Percentiles rank a stretch among this genome's conserved stretches.
These are phyloP conservation scores for Spodoptera exigua DNA, from an alignment of 2,888 invertebrate genomes.

Conservation along the genomic window DNA sequence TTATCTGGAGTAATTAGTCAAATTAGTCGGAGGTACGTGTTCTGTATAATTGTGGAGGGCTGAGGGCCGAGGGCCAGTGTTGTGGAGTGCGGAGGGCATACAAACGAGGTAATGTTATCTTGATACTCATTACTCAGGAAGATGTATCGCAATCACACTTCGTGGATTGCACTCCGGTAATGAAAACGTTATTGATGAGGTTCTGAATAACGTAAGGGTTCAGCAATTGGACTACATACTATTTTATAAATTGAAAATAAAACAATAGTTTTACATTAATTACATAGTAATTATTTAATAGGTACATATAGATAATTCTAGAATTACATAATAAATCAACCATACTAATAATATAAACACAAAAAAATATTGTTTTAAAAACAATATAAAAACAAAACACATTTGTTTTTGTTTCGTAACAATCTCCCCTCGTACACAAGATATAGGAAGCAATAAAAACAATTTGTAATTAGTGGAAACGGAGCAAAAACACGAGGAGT, in stretches of 20 bases:
- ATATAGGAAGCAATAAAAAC: constrained; percentile 19
- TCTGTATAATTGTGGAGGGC: constrained; percentile 48
- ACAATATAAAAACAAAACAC: not conserved
- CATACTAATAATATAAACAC: too few species aligned
- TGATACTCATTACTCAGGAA: constrained; percentile 29
- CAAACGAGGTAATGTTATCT: constrained; percentile 44
- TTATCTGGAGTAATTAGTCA: constrained; percentile 80
- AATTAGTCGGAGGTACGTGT: constrained; percentile 75
- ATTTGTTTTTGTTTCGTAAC: not conserved
- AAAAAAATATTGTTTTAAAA: too few species aligned
- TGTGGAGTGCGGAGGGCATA: constrained; percentile 26
- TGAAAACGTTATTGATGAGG: too few species aligned
- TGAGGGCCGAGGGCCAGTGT: too few species aligned
- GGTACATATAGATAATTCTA: too few species aligned
- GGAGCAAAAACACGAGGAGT: constrained; percentile 25
- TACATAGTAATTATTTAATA: too few species aligned
- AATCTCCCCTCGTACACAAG: not conserved
- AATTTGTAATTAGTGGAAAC: constrained; percentile 30
- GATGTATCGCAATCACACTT: not conserved
- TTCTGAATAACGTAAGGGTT: too few species aligned
- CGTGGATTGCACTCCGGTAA: constrained; percentile 3
- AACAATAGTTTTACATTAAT: too few species aligned
- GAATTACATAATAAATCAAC: too few species aligned
- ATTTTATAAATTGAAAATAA: too few species aligned
- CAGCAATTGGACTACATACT: too few species aligned